A percentile compares a stretch with the other conserved stretches of the same genome.
Evolutionary conservation across 2,113 vertebrate species (phyloP).

Genomic region (Galbula dea): DNA sequence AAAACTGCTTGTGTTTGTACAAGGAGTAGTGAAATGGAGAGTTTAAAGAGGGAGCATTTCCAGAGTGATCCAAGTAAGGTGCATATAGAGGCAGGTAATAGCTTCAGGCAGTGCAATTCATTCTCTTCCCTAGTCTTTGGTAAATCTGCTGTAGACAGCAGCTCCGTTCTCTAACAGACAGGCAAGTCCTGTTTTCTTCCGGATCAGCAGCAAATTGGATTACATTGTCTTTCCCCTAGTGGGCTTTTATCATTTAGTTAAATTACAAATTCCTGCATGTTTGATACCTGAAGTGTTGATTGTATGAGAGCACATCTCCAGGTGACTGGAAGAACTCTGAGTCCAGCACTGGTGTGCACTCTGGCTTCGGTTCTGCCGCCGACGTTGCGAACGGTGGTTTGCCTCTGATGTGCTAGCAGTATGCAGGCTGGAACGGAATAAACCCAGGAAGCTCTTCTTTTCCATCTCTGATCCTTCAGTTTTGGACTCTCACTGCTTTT

Average conservation of each 20-base stretch:
- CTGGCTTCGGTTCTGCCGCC: fast-evolving
- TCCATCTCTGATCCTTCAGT: not conserved
- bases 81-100: not conserved
- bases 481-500: not conserved
- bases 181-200: not conserved
- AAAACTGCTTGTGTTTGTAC: not conserved
- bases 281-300: not conserved
- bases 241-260: not conserved
- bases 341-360: not conserved
- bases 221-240: not conserved
- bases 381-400: not conserved
- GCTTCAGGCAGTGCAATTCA: not conserved
- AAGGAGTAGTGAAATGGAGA: not conserved
- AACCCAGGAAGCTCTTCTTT: not conserved
- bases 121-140: not conserved
- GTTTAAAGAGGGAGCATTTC: constrained; percentile 7
- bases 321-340: not conserved
- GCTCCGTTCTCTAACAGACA: not conserved
- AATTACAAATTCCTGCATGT: not conserved
- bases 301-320: not conserved
- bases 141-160: not conserved
- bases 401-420: not conserved
- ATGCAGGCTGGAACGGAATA: not conserved
- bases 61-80: not conserved
- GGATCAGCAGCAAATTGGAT: not conserved